These are phyloP conservation scores for Frankliniella intonsa DNA, from an alignment of 2,888 invertebrate species.

Conservation along the genomic window DNA sequence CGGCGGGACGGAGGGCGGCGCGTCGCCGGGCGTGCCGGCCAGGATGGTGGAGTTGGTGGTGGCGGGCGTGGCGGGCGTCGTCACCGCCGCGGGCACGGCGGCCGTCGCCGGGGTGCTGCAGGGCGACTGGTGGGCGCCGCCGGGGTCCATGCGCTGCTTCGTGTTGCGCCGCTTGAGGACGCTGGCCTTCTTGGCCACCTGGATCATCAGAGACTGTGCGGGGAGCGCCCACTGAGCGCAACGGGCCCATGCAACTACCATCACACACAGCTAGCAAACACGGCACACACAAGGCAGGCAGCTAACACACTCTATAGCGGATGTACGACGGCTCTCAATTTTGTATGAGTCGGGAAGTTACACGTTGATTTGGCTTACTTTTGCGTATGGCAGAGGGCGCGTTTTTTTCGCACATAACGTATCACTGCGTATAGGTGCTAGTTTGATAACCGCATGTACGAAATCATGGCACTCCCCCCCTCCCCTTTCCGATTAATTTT, in stretches of 20 bases:
- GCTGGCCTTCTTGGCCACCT: constrained; percentile 70
- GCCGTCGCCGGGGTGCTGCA: constrained; percentile 39
- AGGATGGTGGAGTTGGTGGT: constrained; percentile 28
- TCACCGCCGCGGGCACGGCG: not conserved
- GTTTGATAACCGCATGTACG: too few relatives aligned
- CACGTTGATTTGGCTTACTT: too few relatives aligned
- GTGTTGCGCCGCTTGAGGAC: constrained; percentile 67
- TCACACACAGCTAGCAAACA: constrained; percentile 9
- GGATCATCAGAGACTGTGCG: constrained; percentile 63
- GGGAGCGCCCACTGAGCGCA: constrained; percentile 23
- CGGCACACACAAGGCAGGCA: not conserved
- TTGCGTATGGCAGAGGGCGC: too few relatives aligned
- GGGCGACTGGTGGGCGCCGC: constrained; percentile 35
- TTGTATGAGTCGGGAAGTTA: too few relatives aligned
- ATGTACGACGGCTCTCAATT: too few relatives aligned
- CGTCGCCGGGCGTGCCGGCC: constrained; percentile 18
- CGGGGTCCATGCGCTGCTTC: constrained; percentile 58
- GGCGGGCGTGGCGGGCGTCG: constrained; percentile 28
- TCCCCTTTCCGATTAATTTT: too few relatives aligned
- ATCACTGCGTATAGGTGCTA: too few relatives aligned
- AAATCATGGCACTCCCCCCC: too few relatives aligned
- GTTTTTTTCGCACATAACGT: too few relatives aligned
- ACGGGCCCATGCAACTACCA: not conserved
- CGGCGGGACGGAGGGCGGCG: constrained; percentile 32
- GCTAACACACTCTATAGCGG: not conserved